These are phyloP conservation scores for Pristionchus japonicus DNA, from an alignment of 2,888 invertebrate species.

Conservation along the genomic window DNA sequence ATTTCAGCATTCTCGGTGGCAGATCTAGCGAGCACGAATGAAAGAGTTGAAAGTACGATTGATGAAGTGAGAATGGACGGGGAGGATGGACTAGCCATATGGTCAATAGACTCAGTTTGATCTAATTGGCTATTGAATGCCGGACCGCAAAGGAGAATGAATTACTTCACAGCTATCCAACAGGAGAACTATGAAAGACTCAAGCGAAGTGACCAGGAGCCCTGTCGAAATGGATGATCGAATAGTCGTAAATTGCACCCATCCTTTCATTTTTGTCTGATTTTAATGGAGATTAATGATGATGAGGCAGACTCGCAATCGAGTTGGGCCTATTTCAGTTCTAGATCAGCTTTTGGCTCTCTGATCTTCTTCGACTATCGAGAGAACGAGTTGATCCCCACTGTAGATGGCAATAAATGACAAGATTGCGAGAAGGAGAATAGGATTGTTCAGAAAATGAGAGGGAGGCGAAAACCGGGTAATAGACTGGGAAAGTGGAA, in stretches of 20 bases:
- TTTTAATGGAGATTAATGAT: background rate
- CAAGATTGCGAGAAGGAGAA: background rate
- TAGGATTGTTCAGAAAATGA: background rate
- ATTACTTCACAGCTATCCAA: background rate
- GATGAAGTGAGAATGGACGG: background rate
- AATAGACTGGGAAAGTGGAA: slow-evolving; percentile 27
- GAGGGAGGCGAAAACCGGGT: slow-evolving; percentile 1
- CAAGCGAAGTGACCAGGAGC: no score
- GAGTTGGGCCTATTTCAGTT: background rate
- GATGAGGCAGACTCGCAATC: background rate
- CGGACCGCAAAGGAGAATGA: background rate
- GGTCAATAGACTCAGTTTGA: background rate
- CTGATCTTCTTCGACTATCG: background rate
- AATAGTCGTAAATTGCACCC: background rate
- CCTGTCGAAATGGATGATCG: no score
- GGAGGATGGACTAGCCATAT: background rate
- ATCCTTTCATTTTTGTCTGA: background rate
- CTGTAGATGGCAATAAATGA: background rate
- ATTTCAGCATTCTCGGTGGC: no score
- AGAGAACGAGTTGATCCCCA: background rate
- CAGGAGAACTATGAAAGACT: no score
- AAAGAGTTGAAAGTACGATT: background rate
- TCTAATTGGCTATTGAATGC: background rate
- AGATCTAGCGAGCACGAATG: background rate
- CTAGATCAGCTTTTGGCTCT: background rate